phyloP scores from a whole-genome alignment of 2,113 vertebrate species.

The Tachuris rubrigastra region DNA sequence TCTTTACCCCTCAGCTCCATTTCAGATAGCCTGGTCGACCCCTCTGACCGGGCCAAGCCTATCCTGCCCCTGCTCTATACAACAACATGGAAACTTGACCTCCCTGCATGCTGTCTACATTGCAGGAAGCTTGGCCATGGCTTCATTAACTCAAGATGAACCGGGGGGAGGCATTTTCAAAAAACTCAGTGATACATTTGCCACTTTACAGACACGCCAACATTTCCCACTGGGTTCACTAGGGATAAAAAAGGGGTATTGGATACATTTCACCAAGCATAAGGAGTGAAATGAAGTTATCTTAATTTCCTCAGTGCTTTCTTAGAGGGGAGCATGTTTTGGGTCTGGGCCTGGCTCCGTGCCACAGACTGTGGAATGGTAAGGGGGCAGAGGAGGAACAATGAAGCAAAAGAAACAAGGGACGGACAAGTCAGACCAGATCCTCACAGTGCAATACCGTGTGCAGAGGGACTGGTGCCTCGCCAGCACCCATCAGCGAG shows the following conservation, averaged over 20 bases:
- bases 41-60: neutral
- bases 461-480: neutral
- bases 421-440: neutral
- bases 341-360: neutral
- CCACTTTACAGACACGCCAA: neutral
- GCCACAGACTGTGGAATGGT: neutral
- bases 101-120: neutral
- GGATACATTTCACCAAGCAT: neutral
- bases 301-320: neutral
- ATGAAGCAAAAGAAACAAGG: neutral
- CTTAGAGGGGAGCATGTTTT: neutral
- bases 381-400: neutral
- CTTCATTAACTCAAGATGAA: neutral
- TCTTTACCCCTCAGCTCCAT: neutral
- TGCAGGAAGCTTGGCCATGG: neutral
- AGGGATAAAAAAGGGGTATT: neutral
- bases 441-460: conserved; percentile 47
- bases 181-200: neutral
- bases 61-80: neutral
- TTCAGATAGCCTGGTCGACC: rapidly evolving
- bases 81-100: neutral
- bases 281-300: neutral
- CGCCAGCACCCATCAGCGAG: conserved; percentile 77
- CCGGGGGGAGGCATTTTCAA: neutral
- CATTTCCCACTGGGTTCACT: neutral